Evolutionary conservation across 2,797 vertebrate genomes (phyloP).

Genomic region (Thunnus albacares): DNA sequence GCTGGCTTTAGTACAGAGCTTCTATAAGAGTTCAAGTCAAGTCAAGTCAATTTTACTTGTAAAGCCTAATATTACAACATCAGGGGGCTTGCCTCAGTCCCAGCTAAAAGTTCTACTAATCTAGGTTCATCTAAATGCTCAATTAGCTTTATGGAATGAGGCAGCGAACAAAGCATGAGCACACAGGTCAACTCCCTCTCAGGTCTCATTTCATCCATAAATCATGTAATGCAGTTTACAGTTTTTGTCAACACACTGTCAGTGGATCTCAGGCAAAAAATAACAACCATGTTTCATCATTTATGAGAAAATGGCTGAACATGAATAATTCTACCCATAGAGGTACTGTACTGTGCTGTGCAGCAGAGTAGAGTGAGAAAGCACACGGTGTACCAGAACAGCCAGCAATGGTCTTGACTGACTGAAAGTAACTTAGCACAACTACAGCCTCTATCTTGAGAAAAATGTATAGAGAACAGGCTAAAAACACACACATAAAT

Average conservation of each 20-base stretch:
- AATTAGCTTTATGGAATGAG: conserved; percentile 1
- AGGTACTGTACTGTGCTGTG: conserved; percentile 8
- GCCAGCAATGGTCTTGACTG: conserved; percentile 23
- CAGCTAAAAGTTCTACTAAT: background rate
- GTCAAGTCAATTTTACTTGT: background rate
- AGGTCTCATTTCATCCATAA: conserved; percentile 11
- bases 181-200: background rate
- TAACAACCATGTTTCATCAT: background rate
- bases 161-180: background rate
- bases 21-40: background rate
- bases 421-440: conserved; percentile 15
- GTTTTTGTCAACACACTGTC: conserved; percentile 9
- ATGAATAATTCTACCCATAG: conserved; percentile 22
- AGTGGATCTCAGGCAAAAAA: background rate
- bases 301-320: conserved; percentile 15
- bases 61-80: background rate
- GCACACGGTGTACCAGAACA: conserved; percentile 73
- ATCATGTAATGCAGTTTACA: background rate
- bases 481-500: background rate
- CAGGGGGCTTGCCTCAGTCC: no score
- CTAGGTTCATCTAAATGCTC: background rate
- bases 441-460: background rate
- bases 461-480: background rate
- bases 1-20: conserved; percentile 4
- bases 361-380: conserved; percentile 58